phyloP scores from a whole-genome alignment of 1,140 invertebrate species.

The Mercenaria mercenaria region DNA sequence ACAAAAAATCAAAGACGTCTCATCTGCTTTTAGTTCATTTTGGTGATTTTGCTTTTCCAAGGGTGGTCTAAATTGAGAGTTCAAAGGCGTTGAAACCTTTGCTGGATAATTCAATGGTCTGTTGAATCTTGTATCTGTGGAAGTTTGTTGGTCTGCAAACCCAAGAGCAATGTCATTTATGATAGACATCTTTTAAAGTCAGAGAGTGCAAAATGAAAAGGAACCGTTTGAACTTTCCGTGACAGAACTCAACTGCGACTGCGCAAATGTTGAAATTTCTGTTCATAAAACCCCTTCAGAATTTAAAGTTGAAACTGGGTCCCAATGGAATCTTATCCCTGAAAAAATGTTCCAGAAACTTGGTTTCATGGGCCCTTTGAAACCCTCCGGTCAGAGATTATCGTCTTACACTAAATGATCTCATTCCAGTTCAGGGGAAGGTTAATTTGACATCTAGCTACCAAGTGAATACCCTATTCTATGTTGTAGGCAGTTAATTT shows the following conservation, averaged over 20 bases:
- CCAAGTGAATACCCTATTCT: not conserved
- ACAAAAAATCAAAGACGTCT: too few relatives aligned
- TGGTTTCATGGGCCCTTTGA: not conserved
- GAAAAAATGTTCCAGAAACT: not conserved
- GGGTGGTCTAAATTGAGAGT: too few relatives aligned
- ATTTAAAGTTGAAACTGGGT: conserved; percentile 17
- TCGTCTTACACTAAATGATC: conserved; percentile 18
- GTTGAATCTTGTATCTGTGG: too few relatives aligned
- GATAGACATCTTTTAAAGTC: too few relatives aligned
- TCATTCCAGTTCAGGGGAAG: not conserved
- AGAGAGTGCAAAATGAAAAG: too few relatives aligned
- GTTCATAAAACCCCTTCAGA: not conserved
- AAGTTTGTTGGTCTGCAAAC: too few relatives aligned
- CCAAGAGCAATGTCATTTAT: too few relatives aligned
- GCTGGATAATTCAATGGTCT: too few relatives aligned
- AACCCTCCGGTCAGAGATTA: conserved; percentile 16
- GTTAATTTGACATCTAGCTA: not conserved
- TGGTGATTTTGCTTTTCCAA: too few relatives aligned
- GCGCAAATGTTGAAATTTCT: not conserved
- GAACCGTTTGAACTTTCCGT: too few relatives aligned
- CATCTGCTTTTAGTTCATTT: too few relatives aligned
- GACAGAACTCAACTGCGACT: not conserved
- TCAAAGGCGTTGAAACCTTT: too few relatives aligned
- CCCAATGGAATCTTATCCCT: not conserved
- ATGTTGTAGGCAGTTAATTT: not conserved